Base-by-base conservation (phyloP, 2,888 invertebrate species). In the Brenthis ino region DNA sequence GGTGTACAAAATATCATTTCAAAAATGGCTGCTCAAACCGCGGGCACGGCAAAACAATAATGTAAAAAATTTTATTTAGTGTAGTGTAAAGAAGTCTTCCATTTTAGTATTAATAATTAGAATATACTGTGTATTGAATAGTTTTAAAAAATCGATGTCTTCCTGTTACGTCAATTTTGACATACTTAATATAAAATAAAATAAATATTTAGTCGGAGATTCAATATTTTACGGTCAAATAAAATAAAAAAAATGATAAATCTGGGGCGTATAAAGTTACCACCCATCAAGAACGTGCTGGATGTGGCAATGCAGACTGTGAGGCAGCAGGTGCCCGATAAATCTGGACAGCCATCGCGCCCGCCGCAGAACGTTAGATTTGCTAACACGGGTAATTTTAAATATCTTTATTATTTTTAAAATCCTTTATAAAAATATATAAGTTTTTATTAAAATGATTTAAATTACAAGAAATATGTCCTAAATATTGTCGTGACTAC, bases 271-370 rank as follows among this genome's bases (percentile, higher is more conserved):
- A 94, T 95, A 77, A 94, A 94, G 80, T 83, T 97, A 78, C 96
- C 96, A 60, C 96, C 96, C 51, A 81, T 96, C 73, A 94, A 95
- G 82, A 96, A 96, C 83, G 95, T 96, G 55, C 83, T 97, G 80
- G 96, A 96, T 83, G 97, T 97, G 74, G 96, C 97, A 33, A 95
- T 96, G 94, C 97, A 97, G 87, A 96, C 97, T 24, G 94, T 96
- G 60, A 94, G 96, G 78, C 96, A 97, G 82, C 94, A 95, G 80
- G 94, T 97, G 82, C 97, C 97, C 64, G 95, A 95, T 55, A 95
- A 94, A 79, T 83, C 90, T 11, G 92, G 93, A 3, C 91, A 94
- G 50, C 85, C 93, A 1, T 82, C 89, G 47, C 88, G 93, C 50
- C 93, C 93, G 3, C 93, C 92, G 55, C 94, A 93, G 76, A 93